Evolutionary conservation across 2,113 vertebrate species (phyloP).

Genomic region (Scalopus aquaticus): DNA sequence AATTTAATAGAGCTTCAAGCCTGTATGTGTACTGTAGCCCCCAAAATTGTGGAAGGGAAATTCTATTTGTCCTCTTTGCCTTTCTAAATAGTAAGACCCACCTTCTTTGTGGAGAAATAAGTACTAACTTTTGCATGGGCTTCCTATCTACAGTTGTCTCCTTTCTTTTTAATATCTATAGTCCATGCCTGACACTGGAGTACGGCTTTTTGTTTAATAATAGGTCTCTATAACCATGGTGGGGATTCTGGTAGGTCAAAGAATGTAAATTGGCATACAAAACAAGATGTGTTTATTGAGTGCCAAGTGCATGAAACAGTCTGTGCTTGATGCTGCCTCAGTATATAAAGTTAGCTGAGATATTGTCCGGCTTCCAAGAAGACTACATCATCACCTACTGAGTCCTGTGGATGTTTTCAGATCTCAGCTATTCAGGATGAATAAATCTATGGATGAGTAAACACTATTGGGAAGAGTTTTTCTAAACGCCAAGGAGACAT

Average conservation of each 20-base stretch:
- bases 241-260: background rate
- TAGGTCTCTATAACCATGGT: background rate
- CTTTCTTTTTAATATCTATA: background rate
- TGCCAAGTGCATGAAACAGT: background rate
- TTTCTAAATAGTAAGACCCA: background rate
- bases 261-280: background rate
- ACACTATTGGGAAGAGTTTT: background rate
- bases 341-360: background rate
- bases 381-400: background rate
- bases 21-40: background rate
- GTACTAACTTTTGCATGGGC: background rate
- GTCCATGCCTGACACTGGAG: background rate
- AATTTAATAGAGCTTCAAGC: background rate
- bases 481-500: background rate
- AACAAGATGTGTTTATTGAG: background rate
- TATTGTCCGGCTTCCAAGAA: background rate
- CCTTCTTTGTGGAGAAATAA: too few species aligned
- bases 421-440: background rate
- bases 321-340: background rate
- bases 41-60: rapidly evolving
- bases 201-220: background rate
- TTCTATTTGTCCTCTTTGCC: background rate
- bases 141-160: background rate
- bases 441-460: background rate
- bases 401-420: background rate